These are phyloP conservation scores for Isurus oxyrinchus DNA, from an alignment of 2,113 vertebrate species.

Conservation along the genomic window DNA sequence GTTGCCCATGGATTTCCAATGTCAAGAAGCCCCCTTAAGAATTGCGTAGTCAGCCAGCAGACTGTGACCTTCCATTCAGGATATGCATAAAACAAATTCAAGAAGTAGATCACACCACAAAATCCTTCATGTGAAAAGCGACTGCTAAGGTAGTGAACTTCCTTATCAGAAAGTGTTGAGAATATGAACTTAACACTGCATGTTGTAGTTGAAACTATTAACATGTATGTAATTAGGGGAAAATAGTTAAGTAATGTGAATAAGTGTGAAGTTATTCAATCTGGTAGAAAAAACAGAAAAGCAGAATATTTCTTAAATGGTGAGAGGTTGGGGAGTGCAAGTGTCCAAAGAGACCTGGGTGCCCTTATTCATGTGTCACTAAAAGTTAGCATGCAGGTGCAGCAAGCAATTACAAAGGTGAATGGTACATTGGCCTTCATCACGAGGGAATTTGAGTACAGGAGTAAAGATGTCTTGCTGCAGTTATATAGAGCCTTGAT, in stretches of 20 bases:
- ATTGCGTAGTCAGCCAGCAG: not conserved
- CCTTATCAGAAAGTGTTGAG: not conserved
- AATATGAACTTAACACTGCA: not conserved
- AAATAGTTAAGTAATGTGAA: not conserved
- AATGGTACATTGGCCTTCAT: no score
- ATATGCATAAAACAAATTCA: not conserved
- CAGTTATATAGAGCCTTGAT: no score
- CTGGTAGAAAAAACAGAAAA: no score
- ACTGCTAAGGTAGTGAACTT: not conserved
- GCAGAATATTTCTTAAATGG: no score
- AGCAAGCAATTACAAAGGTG: no score
- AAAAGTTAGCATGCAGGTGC: no score
- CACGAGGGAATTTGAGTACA: no score
- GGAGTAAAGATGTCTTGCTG: no score
- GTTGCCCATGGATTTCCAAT: not conserved
- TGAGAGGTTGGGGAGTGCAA: no score
- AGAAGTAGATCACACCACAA: not conserved
- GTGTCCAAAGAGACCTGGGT: no score
- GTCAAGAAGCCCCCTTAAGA: not conserved
- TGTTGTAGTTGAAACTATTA: not conserved
- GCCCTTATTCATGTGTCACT: no score
- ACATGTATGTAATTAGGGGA: not conserved
- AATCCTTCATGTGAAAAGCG: not conserved
- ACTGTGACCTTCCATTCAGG: not conserved
- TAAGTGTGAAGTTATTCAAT: no score